Evolutionary conservation across 2,113 vertebrate species (phyloP).

Genomic region (Syrmaticus mikado): DNA sequence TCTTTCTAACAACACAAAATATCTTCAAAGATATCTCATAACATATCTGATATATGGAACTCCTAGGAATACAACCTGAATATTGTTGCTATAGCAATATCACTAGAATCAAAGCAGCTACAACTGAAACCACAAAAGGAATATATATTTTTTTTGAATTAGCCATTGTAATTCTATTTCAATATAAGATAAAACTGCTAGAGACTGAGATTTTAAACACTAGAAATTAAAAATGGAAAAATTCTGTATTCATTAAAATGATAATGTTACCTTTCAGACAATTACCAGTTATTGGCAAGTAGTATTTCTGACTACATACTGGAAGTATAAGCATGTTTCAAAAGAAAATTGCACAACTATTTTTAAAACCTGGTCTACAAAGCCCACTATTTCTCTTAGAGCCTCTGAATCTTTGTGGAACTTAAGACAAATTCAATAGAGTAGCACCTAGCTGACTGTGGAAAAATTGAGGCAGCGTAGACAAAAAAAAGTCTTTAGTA

Average conservation of each 20-base stretch:
- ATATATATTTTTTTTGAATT: slow-evolving; percentile 13
- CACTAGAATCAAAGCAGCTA: neutral
- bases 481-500: neutral
- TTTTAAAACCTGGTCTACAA: neutral
- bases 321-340: neutral
- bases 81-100: slow-evolving; percentile 10
- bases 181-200: neutral
- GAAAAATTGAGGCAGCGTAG: neutral
- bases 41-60: neutral
- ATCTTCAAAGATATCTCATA: neutral
- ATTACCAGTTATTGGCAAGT: neutral
- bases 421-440: neutral
- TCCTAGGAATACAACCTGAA: neutral
- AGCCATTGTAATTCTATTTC: neutral
- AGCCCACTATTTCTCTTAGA: neutral
- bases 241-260: neutral
- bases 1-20: neutral
- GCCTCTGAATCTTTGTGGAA: neutral
- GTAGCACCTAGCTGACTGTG: neutral
- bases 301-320: neutral
- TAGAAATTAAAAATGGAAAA: neutral
- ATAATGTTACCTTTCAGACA: neutral
- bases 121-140: slow-evolving; percentile 8
- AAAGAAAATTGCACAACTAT: neutral
- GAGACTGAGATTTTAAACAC: neutral